Evolutionary conservation across 2,797 vertebrate species (phyloP).

Genomic region (Syngnathus acus): DNA sequence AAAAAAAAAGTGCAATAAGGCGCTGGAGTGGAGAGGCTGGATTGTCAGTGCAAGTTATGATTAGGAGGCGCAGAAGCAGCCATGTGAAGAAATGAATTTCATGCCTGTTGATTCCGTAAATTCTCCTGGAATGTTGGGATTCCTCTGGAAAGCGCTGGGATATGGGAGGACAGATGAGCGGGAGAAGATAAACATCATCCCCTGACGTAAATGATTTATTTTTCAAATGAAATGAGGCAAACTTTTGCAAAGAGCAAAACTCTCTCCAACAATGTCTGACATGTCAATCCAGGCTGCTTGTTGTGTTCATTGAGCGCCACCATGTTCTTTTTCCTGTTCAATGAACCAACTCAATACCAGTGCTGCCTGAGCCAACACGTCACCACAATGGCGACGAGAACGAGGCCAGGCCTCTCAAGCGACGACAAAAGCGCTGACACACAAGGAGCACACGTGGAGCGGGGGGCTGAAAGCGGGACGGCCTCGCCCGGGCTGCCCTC

Average conservation of each 20-base stretch:
- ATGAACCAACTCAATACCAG: constrained; percentile 2
- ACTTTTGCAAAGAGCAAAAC: no score
- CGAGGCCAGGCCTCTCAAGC: neutral
- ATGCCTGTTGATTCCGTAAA: constrained; percentile 73
- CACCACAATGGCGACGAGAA: neutral
- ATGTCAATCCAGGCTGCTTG: neutral
- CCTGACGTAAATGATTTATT: neutral
- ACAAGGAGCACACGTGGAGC: constrained; percentile 35
- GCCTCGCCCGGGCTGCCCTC: constrained; percentile 15
- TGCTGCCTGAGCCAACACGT: neutral
- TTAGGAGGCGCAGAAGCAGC: constrained; percentile 67
- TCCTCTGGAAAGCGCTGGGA: constrained; percentile 8
- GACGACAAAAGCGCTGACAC: constrained; percentile 10
- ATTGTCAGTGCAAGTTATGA: constrained; percentile 76
- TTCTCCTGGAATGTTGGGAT: constrained; percentile 64
- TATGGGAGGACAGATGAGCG: neutral
- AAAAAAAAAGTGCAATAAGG: constrained; percentile 34
- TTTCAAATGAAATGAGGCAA: neutral
- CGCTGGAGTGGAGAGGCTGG: constrained; percentile 55
- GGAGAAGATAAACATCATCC: neutral
- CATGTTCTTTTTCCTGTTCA: neutral
- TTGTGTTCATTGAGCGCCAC: neutral
- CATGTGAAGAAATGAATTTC: constrained; percentile 77
- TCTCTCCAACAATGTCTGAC: neutral
- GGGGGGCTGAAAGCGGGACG: constrained; percentile 52